Percentiles rank a stretch among this genome's conserved stretches.
Evolutionary conservation across 2,113 vertebrate species (phyloP).

Genomic region (Globicephala melas): DNA sequence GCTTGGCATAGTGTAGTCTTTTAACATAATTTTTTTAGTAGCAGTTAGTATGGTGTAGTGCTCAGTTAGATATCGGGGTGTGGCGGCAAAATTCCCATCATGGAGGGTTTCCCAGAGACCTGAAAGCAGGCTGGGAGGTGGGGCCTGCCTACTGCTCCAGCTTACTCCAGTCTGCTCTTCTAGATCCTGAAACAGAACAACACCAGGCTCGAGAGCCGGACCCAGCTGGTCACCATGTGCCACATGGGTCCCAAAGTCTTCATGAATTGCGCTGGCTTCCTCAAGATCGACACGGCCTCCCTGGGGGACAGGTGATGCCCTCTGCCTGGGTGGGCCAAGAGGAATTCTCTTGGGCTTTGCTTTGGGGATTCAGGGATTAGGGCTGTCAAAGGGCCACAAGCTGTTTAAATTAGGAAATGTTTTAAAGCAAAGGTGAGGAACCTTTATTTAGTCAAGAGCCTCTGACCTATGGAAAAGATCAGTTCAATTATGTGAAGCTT

Average conservation of each 20-base stretch:
- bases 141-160: not conserved
- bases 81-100: not conserved
- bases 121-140: not conserved
- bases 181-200: constrained; percentile 99
- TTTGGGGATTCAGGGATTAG: constrained; percentile 20
- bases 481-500: constrained; percentile 53
- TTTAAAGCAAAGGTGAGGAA: constrained; percentile 51
- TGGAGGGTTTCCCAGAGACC: not conserved
- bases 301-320: constrained; percentile 94
- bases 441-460: constrained; percentile 54
- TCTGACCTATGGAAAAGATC: constrained; percentile 77
- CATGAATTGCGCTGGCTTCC: constrained; percentile 99
- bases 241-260: constrained; percentile 99
- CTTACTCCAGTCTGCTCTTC: constrained; percentile 44
- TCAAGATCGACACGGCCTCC: constrained; percentile 97
- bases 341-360: constrained; percentile 35
- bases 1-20: not conserved
- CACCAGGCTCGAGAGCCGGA: constrained; percentile 96
- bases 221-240: constrained; percentile 98
- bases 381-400: constrained; percentile 23
- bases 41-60: not conserved
- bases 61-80: not conserved
- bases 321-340: constrained; percentile 47
- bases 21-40: not conserved
- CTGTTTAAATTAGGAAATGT: constrained; percentile 44